These are phyloP conservation scores for Eonycteris spelaea DNA, from an alignment of 2,113 vertebrate species.

Conservation along the genomic window DNA sequence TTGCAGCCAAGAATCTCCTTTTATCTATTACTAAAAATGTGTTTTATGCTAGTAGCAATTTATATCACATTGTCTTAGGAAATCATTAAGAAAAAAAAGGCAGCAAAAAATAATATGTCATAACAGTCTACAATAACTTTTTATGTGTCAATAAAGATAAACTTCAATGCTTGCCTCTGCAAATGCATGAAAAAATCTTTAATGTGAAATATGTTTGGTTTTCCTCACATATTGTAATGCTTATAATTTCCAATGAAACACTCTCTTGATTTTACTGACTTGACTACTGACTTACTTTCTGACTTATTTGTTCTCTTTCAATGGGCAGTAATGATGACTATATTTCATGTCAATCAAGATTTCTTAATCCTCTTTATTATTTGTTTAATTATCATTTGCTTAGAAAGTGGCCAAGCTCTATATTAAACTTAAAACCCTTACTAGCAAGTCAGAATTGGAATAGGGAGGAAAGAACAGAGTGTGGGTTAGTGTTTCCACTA, in stretches of 20 bases:
- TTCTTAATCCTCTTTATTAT: neutral
- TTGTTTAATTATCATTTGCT: neutral
- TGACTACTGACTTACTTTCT: neutral
- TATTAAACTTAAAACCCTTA: neutral
- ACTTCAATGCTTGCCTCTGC: neutral
- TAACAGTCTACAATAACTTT: conserved; percentile 26
- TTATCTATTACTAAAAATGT: conserved; percentile 56
- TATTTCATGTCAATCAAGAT: neutral
- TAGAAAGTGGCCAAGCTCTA: neutral
- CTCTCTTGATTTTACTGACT: neutral
- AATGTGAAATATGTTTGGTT: neutral
- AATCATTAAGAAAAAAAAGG: conserved; percentile 54
- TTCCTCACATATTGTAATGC: neutral
- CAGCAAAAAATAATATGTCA: conserved; percentile 40
- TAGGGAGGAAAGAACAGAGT: rapidly evolving
- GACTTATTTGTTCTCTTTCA: neutral
- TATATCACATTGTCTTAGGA: conserved; percentile 39
- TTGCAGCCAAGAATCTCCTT: conserved; percentile 48
- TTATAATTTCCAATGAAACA: neutral
- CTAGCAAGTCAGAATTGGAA: neutral
- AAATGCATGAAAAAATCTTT: neutral
- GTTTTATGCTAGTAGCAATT: conserved; percentile 46
- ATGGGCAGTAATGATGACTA: neutral
- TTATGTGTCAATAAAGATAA: conserved; percentile 49
- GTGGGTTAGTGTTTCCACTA: neutral